phyloP scores from a whole-genome alignment of 2,888 invertebrate species.

The Nephrotoma guestfalica region DNA sequence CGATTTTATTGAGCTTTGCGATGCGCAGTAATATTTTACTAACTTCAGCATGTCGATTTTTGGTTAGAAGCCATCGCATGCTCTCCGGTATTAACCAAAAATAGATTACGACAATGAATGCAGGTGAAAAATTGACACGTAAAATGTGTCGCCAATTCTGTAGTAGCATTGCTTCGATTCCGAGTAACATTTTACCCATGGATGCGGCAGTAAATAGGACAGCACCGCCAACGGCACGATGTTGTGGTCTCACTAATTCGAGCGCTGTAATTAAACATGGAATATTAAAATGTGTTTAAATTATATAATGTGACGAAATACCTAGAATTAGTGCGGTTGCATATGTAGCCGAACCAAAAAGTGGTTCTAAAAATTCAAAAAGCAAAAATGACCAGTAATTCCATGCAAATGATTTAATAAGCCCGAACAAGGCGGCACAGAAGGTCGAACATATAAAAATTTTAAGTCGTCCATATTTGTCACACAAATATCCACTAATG shows the following conservation, averaged over 20 bases:
- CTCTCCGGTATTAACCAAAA: constrained; percentile 57
- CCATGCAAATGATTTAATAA: not conserved
- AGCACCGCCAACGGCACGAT: not conserved
- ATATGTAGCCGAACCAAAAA: not conserved
- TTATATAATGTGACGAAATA: not conserved
- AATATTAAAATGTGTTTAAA: not conserved
- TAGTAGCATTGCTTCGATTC: not conserved
- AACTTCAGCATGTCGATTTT: constrained; percentile 40
- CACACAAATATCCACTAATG: not conserved
- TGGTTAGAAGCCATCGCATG: constrained; percentile 45
- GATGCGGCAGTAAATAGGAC: not conserved
- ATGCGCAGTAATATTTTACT: constrained; percentile 40
- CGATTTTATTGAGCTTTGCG: constrained; percentile 38
- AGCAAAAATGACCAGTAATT: not conserved
- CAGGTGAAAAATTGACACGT: not conserved
- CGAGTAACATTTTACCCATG: not conserved
- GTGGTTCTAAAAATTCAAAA: not conserved
- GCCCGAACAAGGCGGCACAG: not conserved
- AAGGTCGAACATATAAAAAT: not conserved
- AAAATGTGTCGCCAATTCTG: constrained; percentile 1
- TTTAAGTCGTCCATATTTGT: not conserved
- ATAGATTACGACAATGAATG: constrained; percentile 26
- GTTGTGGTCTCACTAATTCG: not conserved
- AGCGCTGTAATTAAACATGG: not conserved
- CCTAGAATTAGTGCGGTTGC: not conserved